Base-by-base conservation (phyloP, 2,888 invertebrate genomes). In the Drosophila pullipes region DNA sequence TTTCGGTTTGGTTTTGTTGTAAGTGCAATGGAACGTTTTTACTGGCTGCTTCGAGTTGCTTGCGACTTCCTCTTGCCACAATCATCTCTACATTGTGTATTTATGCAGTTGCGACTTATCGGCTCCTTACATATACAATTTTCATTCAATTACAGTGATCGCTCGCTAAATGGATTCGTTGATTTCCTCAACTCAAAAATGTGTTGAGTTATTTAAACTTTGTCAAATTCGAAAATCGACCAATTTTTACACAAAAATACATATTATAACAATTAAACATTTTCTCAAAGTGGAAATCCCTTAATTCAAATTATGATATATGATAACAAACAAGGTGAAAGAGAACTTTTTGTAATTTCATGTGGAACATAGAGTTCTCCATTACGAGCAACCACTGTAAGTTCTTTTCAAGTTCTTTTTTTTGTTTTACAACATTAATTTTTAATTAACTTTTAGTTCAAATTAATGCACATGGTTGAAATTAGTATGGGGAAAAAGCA, bases 371-470 rank as follows among this genome's bases (percentile, higher is more conserved):
- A 11, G 18, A 37, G 5, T 30, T 22, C 30, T 10, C n/a, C 30
- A 25, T 41, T 30, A 10, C 41, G 39, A 58, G 58, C 44, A 44
- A 44, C 16, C 30, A 58, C 58, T 58, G 41, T 44, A 44, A 1
- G n/a, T 57, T 57, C n/a, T 28, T 39, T 28, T 31, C 30, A 52
- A 68, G 52, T 70, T 63, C 22, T 31, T 22, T 2, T 83, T 90
- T 84, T 87, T 88, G 88, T 78, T 82, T 85, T 85, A 91, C 88
- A 91, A 89, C 82, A 89, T 85, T 90, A 81, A 87, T 88, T 86
- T 85, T 88, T 86, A 89, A 90, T 90, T 78, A 91, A 92, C 92
- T 91, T 91, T 87, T 76, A 91, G 89, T 91, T 91, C 76, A 85
- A 89, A 87, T 85, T 91, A 91, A 91, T 91, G 91, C 92, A 91